Percentiles rank a stretch among this genome's conserved stretches.
These are phyloP conservation scores for Leucopsar rothschildi DNA, from an alignment of 2,113 vertebrate species.

Conservation along the genomic window DNA sequence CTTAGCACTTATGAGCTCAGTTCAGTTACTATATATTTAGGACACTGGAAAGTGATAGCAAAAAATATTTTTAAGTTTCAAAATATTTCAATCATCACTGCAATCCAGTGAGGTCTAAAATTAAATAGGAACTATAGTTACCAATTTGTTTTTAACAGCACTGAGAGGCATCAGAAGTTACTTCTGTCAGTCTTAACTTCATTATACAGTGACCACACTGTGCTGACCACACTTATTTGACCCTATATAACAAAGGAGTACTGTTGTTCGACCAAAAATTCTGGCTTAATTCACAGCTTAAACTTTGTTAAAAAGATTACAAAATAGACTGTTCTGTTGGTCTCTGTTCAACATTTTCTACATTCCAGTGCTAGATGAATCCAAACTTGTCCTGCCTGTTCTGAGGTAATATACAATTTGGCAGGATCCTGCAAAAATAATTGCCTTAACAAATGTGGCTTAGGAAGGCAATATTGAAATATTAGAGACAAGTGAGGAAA, in stretches of 20 bases:
- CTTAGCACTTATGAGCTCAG: not conserved
- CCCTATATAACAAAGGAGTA: not conserved
- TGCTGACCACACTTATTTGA: not conserved
- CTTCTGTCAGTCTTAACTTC: not conserved
- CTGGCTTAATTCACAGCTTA: slow-evolving; percentile 33
- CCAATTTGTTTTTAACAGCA: not conserved
- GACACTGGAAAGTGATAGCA: not conserved
- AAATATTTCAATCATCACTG: not conserved
- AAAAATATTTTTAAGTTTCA: not conserved
- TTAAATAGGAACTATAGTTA: not conserved
- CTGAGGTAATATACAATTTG: not conserved
- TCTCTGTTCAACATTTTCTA: slow-evolving; percentile 20
- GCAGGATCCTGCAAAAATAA: slow-evolving; percentile 10
- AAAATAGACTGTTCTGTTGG: slow-evolving; percentile 6
- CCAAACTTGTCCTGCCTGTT: not conserved
- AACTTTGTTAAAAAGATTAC: slow-evolving; percentile 7
- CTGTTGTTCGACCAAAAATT: not conserved
- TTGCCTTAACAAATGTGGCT: slow-evolving; percentile 11
- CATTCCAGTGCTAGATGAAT: slow-evolving; percentile 15
- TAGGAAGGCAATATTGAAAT: slow-evolving; percentile 16
- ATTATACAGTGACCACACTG: not conserved
- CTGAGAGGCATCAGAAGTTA: not conserved
- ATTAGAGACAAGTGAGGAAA: not conserved
- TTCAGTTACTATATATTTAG: not conserved
- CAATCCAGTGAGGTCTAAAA: not conserved